These are phyloP conservation scores for Macrochelys suwanniensis DNA, from an alignment of 2,797 vertebrate species.

Conservation along the genomic window DNA sequence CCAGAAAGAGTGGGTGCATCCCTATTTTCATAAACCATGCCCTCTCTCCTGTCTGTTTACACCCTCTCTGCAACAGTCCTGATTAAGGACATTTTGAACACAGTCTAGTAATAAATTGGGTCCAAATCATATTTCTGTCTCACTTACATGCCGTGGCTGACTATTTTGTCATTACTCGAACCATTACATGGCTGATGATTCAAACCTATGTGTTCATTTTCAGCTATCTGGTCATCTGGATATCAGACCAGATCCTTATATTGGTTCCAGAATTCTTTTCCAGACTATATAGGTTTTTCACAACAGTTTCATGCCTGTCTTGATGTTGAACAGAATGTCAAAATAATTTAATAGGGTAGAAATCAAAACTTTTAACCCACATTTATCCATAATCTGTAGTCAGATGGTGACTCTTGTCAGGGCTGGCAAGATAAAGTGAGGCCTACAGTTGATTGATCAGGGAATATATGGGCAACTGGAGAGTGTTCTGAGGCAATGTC, in stretches of 20 bases:
- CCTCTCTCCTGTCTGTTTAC: background rate
- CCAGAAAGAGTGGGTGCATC: background rate
- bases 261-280: slow-evolving; percentile 36
- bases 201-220: slow-evolving; percentile 10
- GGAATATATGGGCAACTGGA: slow-evolving; percentile 47
- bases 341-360: slow-evolving; percentile 40
- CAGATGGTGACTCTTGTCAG: slow-evolving; percentile 38
- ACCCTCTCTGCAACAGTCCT: background rate
- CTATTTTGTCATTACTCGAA: background rate
- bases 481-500: slow-evolving; percentile 52
- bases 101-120: background rate
- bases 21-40: background rate
- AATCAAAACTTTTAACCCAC: slow-evolving; percentile 40
- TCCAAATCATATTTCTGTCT: background rate
- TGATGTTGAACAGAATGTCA: slow-evolving; percentile 31
- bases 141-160: background rate
- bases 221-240: slow-evolving; percentile 17
- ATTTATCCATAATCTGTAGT: slow-evolving; percentile 59
- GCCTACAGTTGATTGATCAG: slow-evolving; percentile 48
- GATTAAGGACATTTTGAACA: background rate
- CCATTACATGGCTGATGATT: accelerated
- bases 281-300: background rate
- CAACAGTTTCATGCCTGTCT: slow-evolving; percentile 11
- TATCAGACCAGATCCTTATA: background rate
- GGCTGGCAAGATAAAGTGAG: slow-evolving; percentile 48